A percentile compares a stretch with the other conserved stretches of the same genome.
Conservation (phyloP, 2,113 vertebrate genomes). For the Sceloporus tristichus region DNA sequence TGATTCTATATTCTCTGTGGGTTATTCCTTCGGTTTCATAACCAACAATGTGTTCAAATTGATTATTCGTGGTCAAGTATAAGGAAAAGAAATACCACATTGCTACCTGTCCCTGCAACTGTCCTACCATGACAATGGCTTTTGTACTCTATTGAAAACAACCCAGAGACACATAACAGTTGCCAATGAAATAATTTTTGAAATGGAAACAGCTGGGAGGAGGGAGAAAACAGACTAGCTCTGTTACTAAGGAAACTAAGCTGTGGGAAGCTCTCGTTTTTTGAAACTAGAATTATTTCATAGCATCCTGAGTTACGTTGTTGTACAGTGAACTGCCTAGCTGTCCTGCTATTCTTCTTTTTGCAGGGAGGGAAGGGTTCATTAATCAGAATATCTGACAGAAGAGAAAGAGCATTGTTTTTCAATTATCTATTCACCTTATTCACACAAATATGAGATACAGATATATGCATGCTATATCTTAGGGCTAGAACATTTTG, state of each 20-base stretch:
- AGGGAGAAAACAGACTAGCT: slow-evolving; percentile 40
- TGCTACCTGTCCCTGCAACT: slow-evolving; percentile 54
- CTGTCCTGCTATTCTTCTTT: slow-evolving; percentile 23
- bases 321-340: slow-evolving; percentile 37
- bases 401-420: neutral
- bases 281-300: slow-evolving; percentile 41
- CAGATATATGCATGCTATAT: neutral
- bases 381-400: slow-evolving; percentile 66
- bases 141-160: slow-evolving; percentile 53
- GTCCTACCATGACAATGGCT: slow-evolving; percentile 64
- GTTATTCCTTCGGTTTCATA: slow-evolving; percentile 50
- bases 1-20: slow-evolving; percentile 52
- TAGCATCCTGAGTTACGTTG: slow-evolving; percentile 21
- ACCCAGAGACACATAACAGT: slow-evolving; percentile 58
- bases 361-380: slow-evolving; percentile 21
- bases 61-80: slow-evolving; percentile 59
- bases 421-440: neutral
- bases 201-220: neutral
- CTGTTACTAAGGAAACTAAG: slow-evolving; percentile 78
- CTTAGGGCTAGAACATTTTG: neutral
- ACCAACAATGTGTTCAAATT: slow-evolving; percentile 46
- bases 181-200: slow-evolving; percentile 30
- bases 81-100: slow-evolving; percentile 30
- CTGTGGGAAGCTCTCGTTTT: slow-evolving; percentile 24
- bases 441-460: neutral